Conservation (phyloP, 2,113 vertebrate species). For the Sardina pilchardus region DNA sequence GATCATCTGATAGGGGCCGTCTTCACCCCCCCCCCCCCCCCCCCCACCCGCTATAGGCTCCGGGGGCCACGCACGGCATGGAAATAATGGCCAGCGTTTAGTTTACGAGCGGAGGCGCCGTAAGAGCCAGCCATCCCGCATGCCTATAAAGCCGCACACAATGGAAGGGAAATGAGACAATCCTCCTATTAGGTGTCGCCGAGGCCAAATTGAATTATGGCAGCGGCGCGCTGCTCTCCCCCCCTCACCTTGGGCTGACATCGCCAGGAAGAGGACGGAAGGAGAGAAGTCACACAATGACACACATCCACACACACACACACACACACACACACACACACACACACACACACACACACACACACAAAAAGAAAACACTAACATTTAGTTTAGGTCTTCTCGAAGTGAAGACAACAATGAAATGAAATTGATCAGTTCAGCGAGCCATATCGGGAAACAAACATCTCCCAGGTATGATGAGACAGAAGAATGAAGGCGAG, state of each 20-base stretch:
- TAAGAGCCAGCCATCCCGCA: conserved; percentile 44
- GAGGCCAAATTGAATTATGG: conserved; percentile 27
- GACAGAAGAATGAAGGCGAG: too few relatives aligned
- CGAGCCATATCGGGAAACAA: too few relatives aligned
- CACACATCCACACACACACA: neutral
- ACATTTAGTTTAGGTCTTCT: too few relatives aligned
- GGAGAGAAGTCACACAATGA: neutral
- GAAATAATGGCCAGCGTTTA: conserved; percentile 53
- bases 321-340: conserved; percentile 4
- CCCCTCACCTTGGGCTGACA: conserved; percentile 35
- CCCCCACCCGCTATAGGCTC: conserved; percentile 36
- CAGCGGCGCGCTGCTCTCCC: conserved; percentile 15
- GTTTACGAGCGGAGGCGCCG: conserved; percentile 46
- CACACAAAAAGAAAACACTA: conserved; percentile 1
- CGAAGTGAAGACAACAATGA: too few relatives aligned
- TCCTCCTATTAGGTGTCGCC: conserved; percentile 33
- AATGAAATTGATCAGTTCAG: too few relatives aligned
- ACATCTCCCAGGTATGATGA: too few relatives aligned
- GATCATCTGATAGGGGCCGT: conserved; percentile 50
- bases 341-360: neutral
- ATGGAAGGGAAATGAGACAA: conserved; percentile 33
- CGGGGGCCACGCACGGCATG: conserved; percentile 27
- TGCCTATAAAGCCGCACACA: conserved; percentile 37
- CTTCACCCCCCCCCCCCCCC: too few relatives aligned
- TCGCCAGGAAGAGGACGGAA: too few relatives aligned